Base-by-base conservation (phyloP, 2,113 vertebrate species). In the Aegithalos caudatus region DNA sequence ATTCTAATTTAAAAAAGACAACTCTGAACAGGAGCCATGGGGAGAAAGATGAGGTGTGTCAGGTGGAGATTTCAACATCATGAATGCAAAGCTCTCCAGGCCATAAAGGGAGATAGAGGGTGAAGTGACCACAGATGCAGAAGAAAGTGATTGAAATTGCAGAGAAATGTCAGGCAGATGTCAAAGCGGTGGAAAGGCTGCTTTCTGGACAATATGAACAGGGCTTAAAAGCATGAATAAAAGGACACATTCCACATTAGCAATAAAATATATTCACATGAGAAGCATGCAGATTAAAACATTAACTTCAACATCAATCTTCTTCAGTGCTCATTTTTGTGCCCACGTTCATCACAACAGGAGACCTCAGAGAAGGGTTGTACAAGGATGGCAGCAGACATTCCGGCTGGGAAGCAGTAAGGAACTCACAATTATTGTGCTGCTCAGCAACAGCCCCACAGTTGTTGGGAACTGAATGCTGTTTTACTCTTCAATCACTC, bases 261-360 rank as follows among this genome's bases (percentile, higher is more conserved):
- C 3, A 62, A 61, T 84, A 42, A 66, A n/a, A 60, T 10, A 23
- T 12, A 48, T 51, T 69, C 35, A 31, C 6, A 47, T 21, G 22
- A 67, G 12, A 80, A 31, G 56, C 21, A 22, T 19, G 6, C 12
- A 64, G 71, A 67, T 19, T 33, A 37, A 86, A 69, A 64, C 1
- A 4, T 27, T 69, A 69, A 45, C 64, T 51, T 90, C 33, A 24
- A 29, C 58, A 35, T 53, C 38, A 62, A 42, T 47, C 51, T 66
- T 78, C 42, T 60, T 38, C 25, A 51, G 24, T 17, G 35, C 22
- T 57, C 14, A 8, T 47, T 69, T 78, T 56, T 50, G 29, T 77
- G 28, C 31, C 40, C 4, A 65, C 50, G 47, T n/a, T 38, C 45
- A 24, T 61, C 11, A 1, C 70, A 65, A 16, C 0, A 0, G 8